phyloP scores from a whole-genome alignment of 1,140 invertebrate species.

The Drosophila punjabiensis region DNA sequence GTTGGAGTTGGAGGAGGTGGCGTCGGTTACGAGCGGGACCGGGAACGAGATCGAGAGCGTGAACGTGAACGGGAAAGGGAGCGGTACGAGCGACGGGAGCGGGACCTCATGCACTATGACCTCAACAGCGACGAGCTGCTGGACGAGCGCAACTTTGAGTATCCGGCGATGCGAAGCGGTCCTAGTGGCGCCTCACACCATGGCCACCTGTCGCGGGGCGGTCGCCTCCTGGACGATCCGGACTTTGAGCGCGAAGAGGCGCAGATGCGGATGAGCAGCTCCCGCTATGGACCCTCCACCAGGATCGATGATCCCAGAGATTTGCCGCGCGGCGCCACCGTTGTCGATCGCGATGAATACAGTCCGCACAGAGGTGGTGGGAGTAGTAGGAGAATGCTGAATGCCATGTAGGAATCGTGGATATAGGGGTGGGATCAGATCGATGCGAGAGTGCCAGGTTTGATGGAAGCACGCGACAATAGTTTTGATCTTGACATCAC shows the following conservation, averaged over 20 bases:
- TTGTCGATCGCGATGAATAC: constrained; percentile 85
- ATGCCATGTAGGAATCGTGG: constrained; percentile 86
- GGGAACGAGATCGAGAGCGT: constrained; percentile 52
- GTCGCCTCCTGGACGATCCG: constrained; percentile 73
- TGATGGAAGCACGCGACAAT: constrained; percentile 81
- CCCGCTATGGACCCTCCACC: constrained; percentile 72
- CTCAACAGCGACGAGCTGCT: constrained; percentile 83
- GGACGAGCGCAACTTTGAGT: constrained; percentile 81
- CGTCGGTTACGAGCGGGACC: constrained; percentile 34
- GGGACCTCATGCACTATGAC: constrained; percentile 84
- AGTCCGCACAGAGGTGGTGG: constrained; percentile 85
- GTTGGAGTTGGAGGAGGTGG: constrained; percentile 6
- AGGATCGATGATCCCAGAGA: constrained; percentile 71
- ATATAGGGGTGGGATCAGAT: constrained; percentile 85
- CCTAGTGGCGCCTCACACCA: constrained; percentile 78
- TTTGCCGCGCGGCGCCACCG: constrained; percentile 60
- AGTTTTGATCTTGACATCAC: constrained; percentile 80
- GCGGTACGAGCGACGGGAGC: constrained; percentile 77
- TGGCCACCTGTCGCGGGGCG: constrained; percentile 72
- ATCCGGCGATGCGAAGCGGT: constrained; percentile 75
- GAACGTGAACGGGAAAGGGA: constrained; percentile 72
- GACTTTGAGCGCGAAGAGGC: constrained; percentile 80
- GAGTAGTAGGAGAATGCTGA: constrained; percentile 85
- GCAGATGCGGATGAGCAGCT: constrained; percentile 59
- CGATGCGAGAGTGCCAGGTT: constrained; percentile 83